Conservation (phyloP, 2,113 vertebrate genomes). For the Epinephelus fuscoguttatus region DNA sequence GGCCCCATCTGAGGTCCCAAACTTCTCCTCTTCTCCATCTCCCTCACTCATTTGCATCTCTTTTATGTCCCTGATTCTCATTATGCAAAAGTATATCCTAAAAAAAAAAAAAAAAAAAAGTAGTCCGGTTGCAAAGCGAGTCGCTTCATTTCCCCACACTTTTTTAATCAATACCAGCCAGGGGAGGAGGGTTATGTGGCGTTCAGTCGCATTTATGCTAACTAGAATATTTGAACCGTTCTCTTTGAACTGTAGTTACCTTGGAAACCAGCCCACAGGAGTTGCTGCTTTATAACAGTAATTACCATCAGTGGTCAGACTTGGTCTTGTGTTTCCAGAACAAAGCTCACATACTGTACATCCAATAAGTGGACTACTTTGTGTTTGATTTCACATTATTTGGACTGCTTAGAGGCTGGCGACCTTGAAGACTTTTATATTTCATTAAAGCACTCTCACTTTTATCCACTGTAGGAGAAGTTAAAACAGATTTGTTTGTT, state of each 20-base stretch:
- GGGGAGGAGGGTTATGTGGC: conserved; percentile 42
- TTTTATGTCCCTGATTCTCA: conserved; percentile 76
- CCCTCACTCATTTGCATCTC: conserved; percentile 74
- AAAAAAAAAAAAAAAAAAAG: conserved; percentile 67
- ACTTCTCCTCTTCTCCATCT: conserved; percentile 63
- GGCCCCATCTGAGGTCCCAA: conserved; percentile 66
- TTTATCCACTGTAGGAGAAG: background rate
- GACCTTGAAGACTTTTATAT: conserved; percentile 23
- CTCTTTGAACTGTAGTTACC: conserved; percentile 74
- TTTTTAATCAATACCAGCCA: conserved; percentile 77
- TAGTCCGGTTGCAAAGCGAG: conserved; percentile 55
- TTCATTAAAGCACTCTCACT: background rate
- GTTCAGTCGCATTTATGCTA: conserved; percentile 69
- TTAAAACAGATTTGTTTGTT: conserved; percentile 28
- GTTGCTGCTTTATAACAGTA: conserved; percentile 63
- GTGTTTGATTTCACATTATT: conserved; percentile 10
- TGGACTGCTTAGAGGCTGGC: background rate
- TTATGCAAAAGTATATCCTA: conserved; percentile 69
- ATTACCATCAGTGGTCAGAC: conserved; percentile 72
- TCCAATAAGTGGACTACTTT: conserved; percentile 17
- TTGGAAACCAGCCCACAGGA: conserved; percentile 75
- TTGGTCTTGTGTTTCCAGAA: conserved; percentile 51
- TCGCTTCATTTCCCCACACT: conserved; percentile 61
- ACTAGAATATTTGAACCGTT: conserved; percentile 70
- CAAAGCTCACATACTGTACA: conserved; percentile 24